Base-by-base conservation (phyloP, 2,888 invertebrate genomes). In the Argynnis bischoffii region DNA sequence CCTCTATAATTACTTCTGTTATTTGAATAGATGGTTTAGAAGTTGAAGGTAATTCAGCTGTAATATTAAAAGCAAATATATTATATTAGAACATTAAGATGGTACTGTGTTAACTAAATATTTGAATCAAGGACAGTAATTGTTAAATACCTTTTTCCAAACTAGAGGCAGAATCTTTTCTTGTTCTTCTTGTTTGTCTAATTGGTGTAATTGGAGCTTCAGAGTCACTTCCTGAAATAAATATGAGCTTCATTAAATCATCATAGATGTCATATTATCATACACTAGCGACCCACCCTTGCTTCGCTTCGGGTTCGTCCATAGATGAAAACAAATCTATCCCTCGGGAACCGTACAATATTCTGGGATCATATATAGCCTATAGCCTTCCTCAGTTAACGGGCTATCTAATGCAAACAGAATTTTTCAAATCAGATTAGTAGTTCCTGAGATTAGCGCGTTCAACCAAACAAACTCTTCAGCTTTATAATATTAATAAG, bases 181-280 rank as follows among this genome's bases (percentile, higher is more conserved):
- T 83, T 14, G 87, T 87, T 72, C 84, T 81, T 73, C 88, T 82
- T 14, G 79, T 78, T 70, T 79, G 79, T 70, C 81, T 82, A 11
- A 74, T 79, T 50, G 92, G 89, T 67, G 91, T 90, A 3, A 78
- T 48, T 46, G 84, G 72, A 47, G 83, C 72, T 78, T 91, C 92
- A 75, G 76, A 87, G 64, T 92, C 92, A 81, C 91, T 91, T n/a
- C 87, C 92, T 92, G 79, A 69, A 84, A 69, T 51, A 16, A 35
- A 18, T 31, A n/a, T 18, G 15, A 64, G n/a, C 15, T 31, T 51
- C 11, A 59, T 53, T 16, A n/a, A 46, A 14, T 21, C 15, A 46
- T 6, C 11, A 46, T 56, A 16, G 41, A 4, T 55, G n/a, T 55
- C 18, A 18, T 35, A 16, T n/a, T 16, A 3, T 31, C 15, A 16